Base-by-base conservation (phyloP, 2,888 invertebrate species). In the Labia minor region DNA sequence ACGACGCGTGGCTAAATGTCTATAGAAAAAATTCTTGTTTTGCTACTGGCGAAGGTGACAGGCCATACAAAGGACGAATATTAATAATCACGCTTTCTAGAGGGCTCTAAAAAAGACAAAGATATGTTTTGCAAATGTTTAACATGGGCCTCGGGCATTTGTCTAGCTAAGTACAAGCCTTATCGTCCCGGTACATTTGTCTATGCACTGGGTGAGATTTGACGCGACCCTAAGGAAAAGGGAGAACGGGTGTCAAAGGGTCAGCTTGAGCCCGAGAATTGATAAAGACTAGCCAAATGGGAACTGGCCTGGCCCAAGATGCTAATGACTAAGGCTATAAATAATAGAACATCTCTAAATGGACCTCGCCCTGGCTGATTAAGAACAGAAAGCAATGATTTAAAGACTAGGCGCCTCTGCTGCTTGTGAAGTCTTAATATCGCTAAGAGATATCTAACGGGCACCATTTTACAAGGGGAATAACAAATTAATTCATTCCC, bases 1-100 rank as follows among this genome's bases (percentile, higher is more conserved):
- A 11, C 3, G 49, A 49, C 26, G 26, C 26, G 26, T 26, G 26
- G 26, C 26, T 26, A 26, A 26, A 26, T 26, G 26, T n/a, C 49
- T 49, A 49, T 49, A 49, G 49, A 49, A 49, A 49, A 49, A 49
- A 49, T 49, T 49, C 49, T 49, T 49, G 49, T 49, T 49, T 49
- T 49, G 49, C 49, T 49, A 49, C 49, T 49, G 49, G 49, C 49
- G 49, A 49, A 49, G 49, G 49, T 49, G 49, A 49, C 49, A 49
- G 49, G 49, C 49, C 49, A 8, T 49, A 49, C 49, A 49, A 49
- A 49, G 49, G 49, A 49, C 49, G 49, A 49, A 49, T 49, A 49
- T 49, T 49, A 49, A 49, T 49, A 49, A 49, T 49, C 49, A 49
- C 49, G 49, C 49, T 49, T 49, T 49, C 49, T 49, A 49, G 49